These are phyloP conservation scores for Biston stratarius DNA, from an alignment of 2,888 invertebrate genomes.

Conservation along the genomic window DNA sequence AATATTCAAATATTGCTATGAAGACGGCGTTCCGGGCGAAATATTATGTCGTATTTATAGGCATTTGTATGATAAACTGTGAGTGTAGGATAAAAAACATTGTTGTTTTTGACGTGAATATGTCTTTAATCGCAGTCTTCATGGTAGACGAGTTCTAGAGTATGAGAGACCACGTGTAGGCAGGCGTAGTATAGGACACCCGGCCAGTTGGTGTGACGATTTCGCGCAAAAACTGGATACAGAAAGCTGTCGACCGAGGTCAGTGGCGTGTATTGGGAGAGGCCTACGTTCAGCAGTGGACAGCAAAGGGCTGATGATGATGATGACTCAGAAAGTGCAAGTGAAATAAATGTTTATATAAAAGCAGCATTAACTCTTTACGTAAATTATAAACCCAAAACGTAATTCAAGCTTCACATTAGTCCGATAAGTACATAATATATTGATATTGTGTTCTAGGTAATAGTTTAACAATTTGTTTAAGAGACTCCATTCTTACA, in stretches of 20 bases:
- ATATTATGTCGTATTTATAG: constrained; percentile 23
- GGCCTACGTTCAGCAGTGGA: no score
- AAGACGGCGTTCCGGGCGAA: constrained; percentile 18
- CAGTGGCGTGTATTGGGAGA: no score
- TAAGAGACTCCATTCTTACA: constrained; percentile 11
- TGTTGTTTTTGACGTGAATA: constrained; percentile 12
- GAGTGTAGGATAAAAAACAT: constrained; percentile 10
- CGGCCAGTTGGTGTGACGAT: no score
- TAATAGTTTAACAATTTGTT: constrained; percentile 40
- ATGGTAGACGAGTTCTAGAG: no score
- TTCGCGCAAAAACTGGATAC: no score
- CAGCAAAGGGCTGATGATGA: no score
- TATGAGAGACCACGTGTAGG: no score
- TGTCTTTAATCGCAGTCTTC: not conserved
- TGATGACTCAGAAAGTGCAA: no score
- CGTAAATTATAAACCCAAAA: not conserved
- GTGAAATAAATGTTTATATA: not conserved
- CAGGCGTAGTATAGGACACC: no score
- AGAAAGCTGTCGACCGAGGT: no score
- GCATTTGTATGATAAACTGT: constrained; percentile 14
- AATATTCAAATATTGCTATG: constrained; percentile 31
- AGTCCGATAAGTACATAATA: not conserved
- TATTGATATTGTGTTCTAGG: constrained; percentile 13
- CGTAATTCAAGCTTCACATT: constrained; percentile 1
- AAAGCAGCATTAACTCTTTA: not conserved